Percentiles rank a stretch among this genome's conserved stretches.
Conservation (phyloP, 35 echinoderm and acorn worm genomes). For the Stichopus chloronotus region DNA sequence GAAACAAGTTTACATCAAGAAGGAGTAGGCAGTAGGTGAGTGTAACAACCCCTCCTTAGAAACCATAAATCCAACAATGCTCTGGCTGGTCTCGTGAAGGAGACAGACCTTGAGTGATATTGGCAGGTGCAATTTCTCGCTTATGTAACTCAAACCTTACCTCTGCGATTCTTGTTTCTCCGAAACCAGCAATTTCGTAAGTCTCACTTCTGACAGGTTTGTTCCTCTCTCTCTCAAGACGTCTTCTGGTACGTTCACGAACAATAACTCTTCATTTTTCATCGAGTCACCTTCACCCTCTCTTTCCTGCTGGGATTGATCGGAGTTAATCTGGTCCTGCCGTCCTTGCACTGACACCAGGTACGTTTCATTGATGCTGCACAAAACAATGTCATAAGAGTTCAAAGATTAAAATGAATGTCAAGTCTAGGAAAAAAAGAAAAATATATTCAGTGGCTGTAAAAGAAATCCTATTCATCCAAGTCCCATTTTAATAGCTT, state of each 20-base stretch:
- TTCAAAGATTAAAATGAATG: not conserved
- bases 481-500: not conserved
- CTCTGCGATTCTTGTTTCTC: conserved; percentile 51
- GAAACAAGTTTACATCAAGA: too few species aligned
- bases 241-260: not conserved
- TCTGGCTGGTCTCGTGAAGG: too few species aligned
- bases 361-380: conserved; percentile 21
- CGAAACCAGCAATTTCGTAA: not conserved
- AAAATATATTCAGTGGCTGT: too few species aligned
- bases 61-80: too few species aligned
- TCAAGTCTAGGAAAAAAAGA: not conserved
- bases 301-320: not conserved
- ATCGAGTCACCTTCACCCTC: not conserved
- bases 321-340: not conserved
- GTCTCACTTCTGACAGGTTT: not conserved
- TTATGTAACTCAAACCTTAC: not conserved
- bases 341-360: conserved; percentile 16
- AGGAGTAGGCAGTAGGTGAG: too few species aligned
- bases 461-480: not conserved
- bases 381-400: not conserved
- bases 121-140: too few species aligned
- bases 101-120: too few species aligned
- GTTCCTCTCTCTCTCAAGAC: not conserved
- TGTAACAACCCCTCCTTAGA: too few species aligned
- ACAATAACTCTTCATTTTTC: not conserved